Conservation (phyloP, 2,797 vertebrate genomes). For the Mareca penelope region DNA sequence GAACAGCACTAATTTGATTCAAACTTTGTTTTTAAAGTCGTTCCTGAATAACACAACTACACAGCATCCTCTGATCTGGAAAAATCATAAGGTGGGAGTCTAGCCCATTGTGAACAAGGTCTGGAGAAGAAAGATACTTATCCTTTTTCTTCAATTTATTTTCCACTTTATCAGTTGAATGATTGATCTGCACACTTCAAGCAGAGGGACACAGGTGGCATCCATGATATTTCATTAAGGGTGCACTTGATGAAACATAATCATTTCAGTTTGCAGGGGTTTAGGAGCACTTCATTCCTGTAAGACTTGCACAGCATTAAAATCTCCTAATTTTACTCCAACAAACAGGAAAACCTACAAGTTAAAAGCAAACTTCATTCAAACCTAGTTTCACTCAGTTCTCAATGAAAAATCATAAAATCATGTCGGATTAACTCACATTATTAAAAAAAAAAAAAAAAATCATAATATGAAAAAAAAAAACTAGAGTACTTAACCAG, state of each 20-base stretch:
- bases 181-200: not conserved
- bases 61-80: not conserved
- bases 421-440: not conserved
- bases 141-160: not conserved
- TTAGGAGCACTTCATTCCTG: not conserved
- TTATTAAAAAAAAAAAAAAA: not conserved
- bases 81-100: not conserved
- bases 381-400: not conserved
- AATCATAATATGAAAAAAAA: not conserved
- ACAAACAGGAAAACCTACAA: not conserved
- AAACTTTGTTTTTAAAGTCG: not conserved
- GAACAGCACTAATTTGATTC: not conserved
- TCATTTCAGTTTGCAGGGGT: not conserved
- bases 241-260: not conserved
- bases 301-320: not conserved
- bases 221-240: not conserved
- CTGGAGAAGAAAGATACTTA: not conserved
- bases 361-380: not conserved
- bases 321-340: not conserved
- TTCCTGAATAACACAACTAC: not conserved
- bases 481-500: not conserved
- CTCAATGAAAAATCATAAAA: not conserved
- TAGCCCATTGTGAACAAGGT: not conserved
- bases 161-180: not conserved
- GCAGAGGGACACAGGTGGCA: not conserved